A percentile compares a stretch with the other conserved stretches of the same genome.
Conservation (phyloP, 2,113 vertebrate species). For the Psilopogon haemacephalus region DNA sequence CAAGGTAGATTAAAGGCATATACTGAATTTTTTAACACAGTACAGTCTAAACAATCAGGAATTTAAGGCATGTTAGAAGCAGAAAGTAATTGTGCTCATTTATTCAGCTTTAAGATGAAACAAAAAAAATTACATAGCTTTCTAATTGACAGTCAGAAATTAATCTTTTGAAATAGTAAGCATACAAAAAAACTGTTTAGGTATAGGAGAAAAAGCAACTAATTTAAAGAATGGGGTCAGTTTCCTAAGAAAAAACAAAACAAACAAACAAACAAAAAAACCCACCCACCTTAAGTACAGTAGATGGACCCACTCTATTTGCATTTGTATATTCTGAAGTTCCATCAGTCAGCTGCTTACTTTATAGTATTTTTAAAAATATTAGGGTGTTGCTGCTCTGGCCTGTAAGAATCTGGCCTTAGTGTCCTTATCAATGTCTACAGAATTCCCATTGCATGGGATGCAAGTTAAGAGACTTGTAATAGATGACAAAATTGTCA, state of each 20-base stretch:
- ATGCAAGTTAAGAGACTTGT: neutral
- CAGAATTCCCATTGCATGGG: neutral
- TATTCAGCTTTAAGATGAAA: slow-evolving; percentile 48
- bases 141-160: slow-evolving; percentile 35
- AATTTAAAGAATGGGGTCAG: neutral
- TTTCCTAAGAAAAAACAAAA: neutral
- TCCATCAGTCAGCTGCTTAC: neutral
- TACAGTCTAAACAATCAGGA: slow-evolving; percentile 25
- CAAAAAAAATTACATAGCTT: slow-evolving; percentile 32
- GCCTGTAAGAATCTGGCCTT: neutral
- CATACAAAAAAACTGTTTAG: neutral
- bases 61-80: slow-evolving; percentile 57
- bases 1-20: slow-evolving; percentile 45
- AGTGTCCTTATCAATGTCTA: neutral
- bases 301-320: neutral
- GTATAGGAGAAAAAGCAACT: slow-evolving; percentile 18
- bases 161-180: neutral
- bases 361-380: neutral
- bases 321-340: neutral
- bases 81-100: slow-evolving; percentile 56
- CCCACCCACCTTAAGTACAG: neutral
- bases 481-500: neutral
- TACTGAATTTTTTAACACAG: neutral
- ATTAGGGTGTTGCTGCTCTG: neutral
- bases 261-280: no score